Evolutionary conservation across 2,113 vertebrate species (phyloP).

Genomic region (Dendropsophus ebraccatus): DNA sequence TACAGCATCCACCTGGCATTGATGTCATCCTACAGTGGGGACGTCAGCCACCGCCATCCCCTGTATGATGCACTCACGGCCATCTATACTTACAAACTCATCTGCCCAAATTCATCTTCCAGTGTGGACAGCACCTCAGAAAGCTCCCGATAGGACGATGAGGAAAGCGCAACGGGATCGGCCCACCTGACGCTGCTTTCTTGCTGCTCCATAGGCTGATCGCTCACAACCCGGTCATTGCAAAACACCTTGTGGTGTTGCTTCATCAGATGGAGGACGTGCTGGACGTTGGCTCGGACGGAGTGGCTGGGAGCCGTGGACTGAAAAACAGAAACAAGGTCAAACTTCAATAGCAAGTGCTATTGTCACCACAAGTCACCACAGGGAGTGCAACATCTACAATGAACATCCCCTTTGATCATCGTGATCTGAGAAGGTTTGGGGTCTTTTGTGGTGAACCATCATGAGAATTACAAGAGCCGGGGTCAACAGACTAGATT

Average conservation of each 20-base stretch:
- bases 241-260: slow-evolving; percentile 89
- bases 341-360: too few species aligned
- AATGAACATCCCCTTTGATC: too few species aligned
- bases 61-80: background rate
- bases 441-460: too few species aligned
- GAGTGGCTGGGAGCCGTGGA: slow-evolving; percentile 91
- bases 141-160: slow-evolving; percentile 80
- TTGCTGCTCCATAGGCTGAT: slow-evolving; percentile 65
- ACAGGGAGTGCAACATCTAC: too few species aligned
- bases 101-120: slow-evolving; percentile 91
- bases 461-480: too few species aligned
- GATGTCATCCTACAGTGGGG: too few species aligned
- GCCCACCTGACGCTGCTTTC: slow-evolving; percentile 40
- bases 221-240: slow-evolving; percentile 83
- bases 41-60: too few species aligned
- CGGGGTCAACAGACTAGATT: background rate
- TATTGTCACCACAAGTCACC: too few species aligned
- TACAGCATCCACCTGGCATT: too few species aligned
- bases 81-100: slow-evolving; percentile 86
- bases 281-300: slow-evolving; percentile 92
- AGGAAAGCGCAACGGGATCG: slow-evolving; percentile 60
- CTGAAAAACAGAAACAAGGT: slow-evolving; percentile 67
- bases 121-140: slow-evolving; percentile 85
- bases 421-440: too few species aligned
- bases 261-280: slow-evolving; percentile 93